phyloP scores from a whole-genome alignment of 1,140 invertebrate species.

The Macrobrachium rosenbergii region DNA sequence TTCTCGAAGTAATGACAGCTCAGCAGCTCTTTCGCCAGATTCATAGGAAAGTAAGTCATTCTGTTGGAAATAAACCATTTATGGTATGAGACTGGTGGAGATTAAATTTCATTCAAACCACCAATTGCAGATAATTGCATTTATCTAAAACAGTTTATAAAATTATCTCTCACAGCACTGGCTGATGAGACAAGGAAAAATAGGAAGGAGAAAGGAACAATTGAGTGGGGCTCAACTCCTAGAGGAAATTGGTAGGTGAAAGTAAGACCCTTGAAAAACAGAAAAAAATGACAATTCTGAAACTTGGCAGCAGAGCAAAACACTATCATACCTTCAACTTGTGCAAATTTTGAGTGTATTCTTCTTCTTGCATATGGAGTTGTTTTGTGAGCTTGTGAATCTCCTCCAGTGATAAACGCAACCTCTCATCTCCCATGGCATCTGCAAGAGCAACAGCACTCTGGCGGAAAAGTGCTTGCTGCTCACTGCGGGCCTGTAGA shows the following conservation, averaged over 20 bases:
- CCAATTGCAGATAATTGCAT: not conserved
- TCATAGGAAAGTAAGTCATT: slow-evolving; percentile 45
- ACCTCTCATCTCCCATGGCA: slow-evolving; percentile 42
- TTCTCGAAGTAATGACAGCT: slow-evolving; percentile 47
- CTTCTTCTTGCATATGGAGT: slow-evolving; percentile 44
- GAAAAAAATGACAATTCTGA: too few species aligned
- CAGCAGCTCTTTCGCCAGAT: slow-evolving; percentile 46
- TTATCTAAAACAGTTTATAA: not conserved
- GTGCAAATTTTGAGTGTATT: slow-evolving; percentile 29
- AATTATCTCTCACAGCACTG: not conserved
- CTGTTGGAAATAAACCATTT: not conserved
- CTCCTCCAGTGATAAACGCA: slow-evolving; percentile 47
- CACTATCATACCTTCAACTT: slow-evolving; percentile 37
- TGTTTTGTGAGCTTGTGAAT: slow-evolving; percentile 48
- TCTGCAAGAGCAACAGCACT: slow-evolving; percentile 58
- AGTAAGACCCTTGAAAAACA: too few species aligned
- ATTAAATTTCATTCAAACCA: not conserved
- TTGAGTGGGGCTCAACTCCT: too few species aligned
- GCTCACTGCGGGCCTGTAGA: slow-evolving; percentile 45
- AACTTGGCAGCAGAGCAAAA: too few species aligned
- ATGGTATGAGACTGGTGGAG: not conserved
- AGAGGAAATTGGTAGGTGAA: too few species aligned
- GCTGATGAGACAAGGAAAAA: not conserved
- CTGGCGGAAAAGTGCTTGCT: slow-evolving; percentile 50
- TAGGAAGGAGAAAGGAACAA: not conserved